phyloP scores from a whole-genome alignment of 1,140 invertebrate species.

The Meloidogyne hapla region DNA sequence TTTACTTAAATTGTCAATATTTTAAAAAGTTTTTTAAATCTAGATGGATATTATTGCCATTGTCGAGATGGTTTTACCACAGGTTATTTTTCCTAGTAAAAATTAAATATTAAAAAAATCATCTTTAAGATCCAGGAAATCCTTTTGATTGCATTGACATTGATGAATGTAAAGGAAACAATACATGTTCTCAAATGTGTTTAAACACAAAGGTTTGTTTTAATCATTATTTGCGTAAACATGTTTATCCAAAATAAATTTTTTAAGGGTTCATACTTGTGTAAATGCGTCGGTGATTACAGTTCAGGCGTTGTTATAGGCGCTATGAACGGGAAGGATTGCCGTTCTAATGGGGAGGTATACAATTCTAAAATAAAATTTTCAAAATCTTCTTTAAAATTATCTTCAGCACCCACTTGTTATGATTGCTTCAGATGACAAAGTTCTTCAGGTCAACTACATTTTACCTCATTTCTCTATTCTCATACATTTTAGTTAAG shows the following conservation, averaged over 20 bases:
- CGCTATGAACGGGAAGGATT: conserved; percentile 63
- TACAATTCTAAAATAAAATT: neutral
- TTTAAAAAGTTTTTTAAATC: conserved; percentile 11
- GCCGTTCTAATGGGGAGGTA: conserved; percentile 60
- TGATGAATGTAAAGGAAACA: conserved; percentile 88
- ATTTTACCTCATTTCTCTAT: neutral
- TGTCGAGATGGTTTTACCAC: conserved; percentile 58
- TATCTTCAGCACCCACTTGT: conserved; percentile 48
- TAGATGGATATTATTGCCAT: conserved; percentile 60
- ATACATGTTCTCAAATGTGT: conserved; percentile 90
- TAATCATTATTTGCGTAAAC: neutral
- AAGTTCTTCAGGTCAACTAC: conserved; percentile 50
- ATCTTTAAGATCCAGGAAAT: conserved; percentile 47
- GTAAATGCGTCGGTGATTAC: conserved; percentile 90
- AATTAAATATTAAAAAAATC: neutral
- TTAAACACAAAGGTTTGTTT: conserved; percentile 75
- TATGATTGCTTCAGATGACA: conserved; percentile 57
- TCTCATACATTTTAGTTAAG: neutral
- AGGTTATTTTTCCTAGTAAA: neutral
- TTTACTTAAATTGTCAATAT: too few species aligned
- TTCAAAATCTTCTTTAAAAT: neutral
- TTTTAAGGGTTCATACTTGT: conserved; percentile 86
- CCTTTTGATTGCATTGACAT: conserved; percentile 68
- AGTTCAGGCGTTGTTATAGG: conserved; percentile 60
- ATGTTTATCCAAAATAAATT: too few species aligned